phyloP scores from a whole-genome alignment of 2,888 invertebrate species.

The Leptarthrus brevirostris region DNA sequence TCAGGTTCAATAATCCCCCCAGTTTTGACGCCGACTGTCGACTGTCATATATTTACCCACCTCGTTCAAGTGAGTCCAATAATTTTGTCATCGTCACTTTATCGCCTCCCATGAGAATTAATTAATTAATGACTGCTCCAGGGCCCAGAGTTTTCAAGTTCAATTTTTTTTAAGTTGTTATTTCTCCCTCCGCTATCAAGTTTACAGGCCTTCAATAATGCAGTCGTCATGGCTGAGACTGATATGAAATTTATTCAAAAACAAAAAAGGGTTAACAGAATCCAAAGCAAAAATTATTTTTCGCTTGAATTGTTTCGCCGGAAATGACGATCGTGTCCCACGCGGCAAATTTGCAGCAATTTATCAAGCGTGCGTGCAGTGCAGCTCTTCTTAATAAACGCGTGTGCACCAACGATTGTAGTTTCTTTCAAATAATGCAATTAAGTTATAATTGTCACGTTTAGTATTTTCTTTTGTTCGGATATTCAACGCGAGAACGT shows the following conservation, averaged over 20 bases:
- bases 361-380: not conserved
- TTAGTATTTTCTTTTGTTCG: not conserved
- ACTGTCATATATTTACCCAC: not conserved
- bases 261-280: not conserved
- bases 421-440: not conserved
- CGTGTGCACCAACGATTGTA: not conserved
- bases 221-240: too few species aligned
- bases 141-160: not conserved
- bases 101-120: conserved; percentile 1
- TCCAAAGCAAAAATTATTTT: conserved; percentile 9
- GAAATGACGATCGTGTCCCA: conserved; percentile 18
- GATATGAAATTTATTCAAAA: not conserved
- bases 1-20: too few species aligned
- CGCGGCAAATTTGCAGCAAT: not conserved
- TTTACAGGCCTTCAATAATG: not conserved
- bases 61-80: not conserved
- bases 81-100: conserved; percentile 34
- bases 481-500: not conserved
- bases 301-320: conserved; percentile 13
- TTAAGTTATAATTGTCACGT: conserved; percentile 14
- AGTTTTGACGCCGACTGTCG: not conserved
- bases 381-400: too few species aligned
- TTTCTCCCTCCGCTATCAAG: not conserved
- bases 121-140: not conserved
- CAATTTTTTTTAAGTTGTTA: not conserved